Base-by-base conservation (phyloP, 2,888 invertebrate species). In the Melieria crassipennis region DNA sequence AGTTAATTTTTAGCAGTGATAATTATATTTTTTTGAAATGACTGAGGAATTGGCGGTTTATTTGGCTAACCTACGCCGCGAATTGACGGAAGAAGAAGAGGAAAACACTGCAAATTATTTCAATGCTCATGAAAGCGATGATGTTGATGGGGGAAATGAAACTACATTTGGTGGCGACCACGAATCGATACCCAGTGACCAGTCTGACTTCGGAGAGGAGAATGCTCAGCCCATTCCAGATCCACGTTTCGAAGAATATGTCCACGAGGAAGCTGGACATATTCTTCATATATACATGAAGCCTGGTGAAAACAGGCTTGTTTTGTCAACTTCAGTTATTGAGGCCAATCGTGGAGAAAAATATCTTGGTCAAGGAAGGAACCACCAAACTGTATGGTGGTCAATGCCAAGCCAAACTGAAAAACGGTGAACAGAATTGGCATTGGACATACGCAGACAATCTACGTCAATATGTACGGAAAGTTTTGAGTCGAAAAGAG, bases 301-400 rank as follows among this genome's bases (percentile, higher is more conserved):
- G 9, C 30, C 58, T 16, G 58, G 0, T 58, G 3, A 30, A 61
- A 46, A 9, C n/a, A 10, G 16, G 16, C 16, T 16, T 47, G 13
- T 16, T 52, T 52, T 52, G 30, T 43, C 64, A 52, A 50, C 7
- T 52, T 13, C 64, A 16, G 48, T 61, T 46, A 50, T 71, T 52
- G 66, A 45, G 55, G 47, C 48, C 7, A 66, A 71, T 45, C 66
- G 66, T 45, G 66, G 47, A 42, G 7, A 47, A 47, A 60, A 57
- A 43, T 70, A 65, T 48, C 7, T 9, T 30, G 55, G 55, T 16
- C 62, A 71, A 52, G 60, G 60, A 43, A 66, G 68, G 50, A 63
- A 47, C 4, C 13, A 62, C 16, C 63, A 43, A 52, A 67, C 63
- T 45, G 57, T 62, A 1, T 70, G 65, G 65, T 70, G 70, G 65